Evolutionary conservation across 2,888 invertebrate genomes (phyloP), one percentile per base, ranked within the genome.

Genomic region (Caenorhabditis sp.): DNA sequence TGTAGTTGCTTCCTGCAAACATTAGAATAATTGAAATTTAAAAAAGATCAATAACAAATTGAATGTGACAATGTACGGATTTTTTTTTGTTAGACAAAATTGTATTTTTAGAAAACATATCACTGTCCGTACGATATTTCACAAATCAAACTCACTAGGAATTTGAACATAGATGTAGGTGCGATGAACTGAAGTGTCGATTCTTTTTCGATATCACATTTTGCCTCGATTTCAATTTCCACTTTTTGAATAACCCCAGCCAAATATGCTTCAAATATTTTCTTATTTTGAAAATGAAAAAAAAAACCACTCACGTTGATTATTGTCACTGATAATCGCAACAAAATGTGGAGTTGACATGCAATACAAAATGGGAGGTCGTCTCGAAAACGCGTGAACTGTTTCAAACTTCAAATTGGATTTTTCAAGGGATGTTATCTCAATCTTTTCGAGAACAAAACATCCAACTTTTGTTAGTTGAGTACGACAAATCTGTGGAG

Each of bases 241-340:
- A 78, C 17, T 26, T 62, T 26, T 43, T 78, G 78, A 31, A 71
- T 62, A 3, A 78, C 66, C 10, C 78, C 78, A 12, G 78, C 76
- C 23, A 68, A 66, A 57, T 74, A 74, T 50, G 73, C 78, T 78
- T 65, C 31, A 70, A 58, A 19, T 31, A 10, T 4, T 6, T 31
- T 6, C n/a, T n/a, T n/a, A n/a, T n/a, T n/a, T n/a, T n/a, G n/a
- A n/a, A n/a, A n/a, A n/a, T n/a, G n/a, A n/a, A n/a, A 23, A 26
- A 12, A 17, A n/a, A 19, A 64, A 51, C 14, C 5, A n/a, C 66
- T 71, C 50, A 71, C 66, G 66, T 53, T 67, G 71, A 2, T 53
- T 53, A 21, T 53, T 53, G n/a, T 73, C 68, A 58, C 68, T 65
- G 1, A 57, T 27, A n/a, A 68, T 53, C 1, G 58, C 51, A 24